Conservation (phyloP, 2,113 vertebrate genomes). For the Apaloderma vittatum region DNA sequence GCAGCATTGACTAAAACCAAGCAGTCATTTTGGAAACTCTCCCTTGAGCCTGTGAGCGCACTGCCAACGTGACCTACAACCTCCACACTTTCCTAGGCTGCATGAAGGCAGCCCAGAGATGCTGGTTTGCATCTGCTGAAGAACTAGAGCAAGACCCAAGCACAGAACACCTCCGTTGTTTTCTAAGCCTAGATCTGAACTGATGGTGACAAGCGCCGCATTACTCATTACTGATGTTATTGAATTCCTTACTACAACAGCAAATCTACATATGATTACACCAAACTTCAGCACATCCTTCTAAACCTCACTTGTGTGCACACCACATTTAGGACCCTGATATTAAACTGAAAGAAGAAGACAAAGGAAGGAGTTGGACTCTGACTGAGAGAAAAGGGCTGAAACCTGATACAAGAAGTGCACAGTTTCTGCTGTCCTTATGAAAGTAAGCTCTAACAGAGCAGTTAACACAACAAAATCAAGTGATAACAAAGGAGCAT, state of each 20-base stretch:
- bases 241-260: neutral
- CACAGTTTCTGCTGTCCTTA: neutral
- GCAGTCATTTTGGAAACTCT: neutral
- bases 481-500: neutral
- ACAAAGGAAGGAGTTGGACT: neutral
- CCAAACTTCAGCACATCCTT: neutral
- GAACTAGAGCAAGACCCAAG: neutral
- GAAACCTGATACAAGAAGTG: neutral
- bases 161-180: neutral
- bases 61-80: accelerated
- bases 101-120: accelerated
- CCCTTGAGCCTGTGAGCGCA: neutral
- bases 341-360: neutral
- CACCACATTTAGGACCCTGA: accelerated
- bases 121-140: neutral
- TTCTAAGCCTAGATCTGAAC: neutral
- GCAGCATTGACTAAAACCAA: neutral
- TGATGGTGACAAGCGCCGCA: neutral
- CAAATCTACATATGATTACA: neutral
- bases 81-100: neutral
- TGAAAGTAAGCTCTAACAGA: neutral
- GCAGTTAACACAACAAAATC: neutral
- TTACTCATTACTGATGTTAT: neutral
- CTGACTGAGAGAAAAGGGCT: neutral
- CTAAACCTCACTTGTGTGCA: neutral